These are phyloP conservation scores for Psilopsiagon aurifrons DNA, from an alignment of 2,113 vertebrate species.

Conservation along the genomic window DNA sequence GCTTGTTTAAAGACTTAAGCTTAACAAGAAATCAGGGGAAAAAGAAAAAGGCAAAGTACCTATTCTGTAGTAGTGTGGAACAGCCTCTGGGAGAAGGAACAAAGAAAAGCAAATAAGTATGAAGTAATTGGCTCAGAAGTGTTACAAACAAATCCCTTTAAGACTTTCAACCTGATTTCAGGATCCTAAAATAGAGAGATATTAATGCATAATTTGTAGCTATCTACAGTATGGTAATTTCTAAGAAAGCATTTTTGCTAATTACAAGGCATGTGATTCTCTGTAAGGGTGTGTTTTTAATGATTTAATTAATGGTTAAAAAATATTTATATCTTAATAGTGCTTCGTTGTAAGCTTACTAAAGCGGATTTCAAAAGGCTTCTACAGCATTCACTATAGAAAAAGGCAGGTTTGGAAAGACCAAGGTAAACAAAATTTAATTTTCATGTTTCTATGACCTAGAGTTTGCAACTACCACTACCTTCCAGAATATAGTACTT, in stretches of 20 bases:
- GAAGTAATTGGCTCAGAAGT: neutral
- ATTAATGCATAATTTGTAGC: neutral
- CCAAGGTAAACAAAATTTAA: neutral
- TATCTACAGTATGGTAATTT: neutral
- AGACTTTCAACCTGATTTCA: neutral
- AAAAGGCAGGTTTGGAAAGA: neutral
- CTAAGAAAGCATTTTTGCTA: neutral
- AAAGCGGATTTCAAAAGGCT: neutral
- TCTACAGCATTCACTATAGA: neutral
- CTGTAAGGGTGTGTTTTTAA: neutral
- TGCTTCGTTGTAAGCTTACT: neutral
- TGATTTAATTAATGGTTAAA: neutral
- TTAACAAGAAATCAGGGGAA: neutral
- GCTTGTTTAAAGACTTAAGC: neutral
- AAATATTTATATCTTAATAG: neutral
- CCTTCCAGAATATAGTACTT: neutral
- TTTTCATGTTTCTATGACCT: neutral
- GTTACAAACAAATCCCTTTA: neutral
- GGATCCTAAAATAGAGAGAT: neutral
- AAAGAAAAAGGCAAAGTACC: neutral
- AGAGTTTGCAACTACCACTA: neutral
- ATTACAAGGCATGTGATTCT: neutral
- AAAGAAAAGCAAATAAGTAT: neutral
- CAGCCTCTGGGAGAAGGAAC: neutral
- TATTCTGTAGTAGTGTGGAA: neutral